Evolutionary conservation across 1,140 invertebrate genomes (phyloP), one percentile per base, ranked within the genome.

Genomic region (Eubasilissa regina): DNA sequence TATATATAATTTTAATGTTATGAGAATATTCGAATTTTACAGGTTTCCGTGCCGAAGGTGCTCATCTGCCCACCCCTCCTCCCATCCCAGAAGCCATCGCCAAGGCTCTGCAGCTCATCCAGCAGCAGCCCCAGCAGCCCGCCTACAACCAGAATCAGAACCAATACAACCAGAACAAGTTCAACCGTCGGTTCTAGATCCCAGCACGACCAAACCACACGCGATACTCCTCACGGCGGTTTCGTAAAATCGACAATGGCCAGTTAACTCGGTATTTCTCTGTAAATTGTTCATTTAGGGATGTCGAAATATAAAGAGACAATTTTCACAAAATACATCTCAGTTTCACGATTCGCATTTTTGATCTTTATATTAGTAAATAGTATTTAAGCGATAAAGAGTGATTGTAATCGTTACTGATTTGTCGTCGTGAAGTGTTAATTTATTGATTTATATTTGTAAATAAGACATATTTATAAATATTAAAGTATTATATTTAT

Each of bases 41-140:
- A 89, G 92, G 90, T 85, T 92, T 92, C 89, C 89, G 89, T 62
- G 88, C 91, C 66, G 87, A 91, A 83, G 92, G 92, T 44, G 90
- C 89, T 75, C 92, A 93, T 86, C 85, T 93, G 35, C 92, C 92
- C 25, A 93, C 92, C 47, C 93, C 93, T 58, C 92, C 92, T 12
- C 92, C 93, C 55, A 91, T 93, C 84, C 92, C 93, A 15, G 92
- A 91, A 80, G 92, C 91, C 10, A 93, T 94, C 83, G 86, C 86
- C 62, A 90, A 90, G 81, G 87, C 92, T 48, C 87, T 94, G 12
- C 90, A 91, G 51, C 91, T 90, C 85, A 91, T 91, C 84, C 84
- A 84, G 0, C 86, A 85, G 72, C 89, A 85, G 84, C 90, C 88
- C 78, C 86, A 87, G 9, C 85, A 87, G 70, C 83, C 66, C 51